Evolutionary conservation across 2,888 invertebrate genomes (phyloP), one percentile per base, ranked within the genome.

Genomic region (Homarus gammarus): DNA sequence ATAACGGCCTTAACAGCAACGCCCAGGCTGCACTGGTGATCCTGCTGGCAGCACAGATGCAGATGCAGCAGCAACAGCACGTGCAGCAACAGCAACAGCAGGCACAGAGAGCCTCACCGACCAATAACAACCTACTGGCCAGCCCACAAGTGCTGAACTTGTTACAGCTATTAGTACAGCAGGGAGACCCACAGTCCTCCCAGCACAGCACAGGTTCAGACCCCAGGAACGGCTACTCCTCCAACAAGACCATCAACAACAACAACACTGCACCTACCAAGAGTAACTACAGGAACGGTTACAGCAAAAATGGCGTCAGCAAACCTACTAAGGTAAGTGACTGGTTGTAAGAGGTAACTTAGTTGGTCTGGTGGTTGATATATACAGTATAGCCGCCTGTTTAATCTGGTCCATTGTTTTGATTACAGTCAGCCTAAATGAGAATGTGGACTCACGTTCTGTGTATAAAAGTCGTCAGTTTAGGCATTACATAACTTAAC

Each of bases 11-110:
- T 18, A 92, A 92, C 73, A 93, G 93, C 81, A 93, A 93, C 91
- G 93, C 93, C 40, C 93, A 93, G 92, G 93, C 93, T 22, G 93
- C 93, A 22, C 90, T 93, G 33, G 93, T 93, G 61, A 93, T 93
- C 51, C 92, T 93, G 5, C 92, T 94, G 33, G 93, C 93, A 6
- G 93, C 93, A 72, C 94, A 93, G 90, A 93, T 93, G 92, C 93
- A 93, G 91, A 92, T 92, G 44, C 92, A 93, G 78, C 91, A 89
- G 81, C 85, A 89, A 68, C 88, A 85, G 44, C 78, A 89, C 18
- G 56, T 85, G 44, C 78, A 89, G 49, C 49, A 81, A 27, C 70
- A 82, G 40, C 77, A 87, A n/a, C 84, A 84, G 40, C 78, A 87
- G 27, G 79, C 77, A 33, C 64, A 75, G n/a, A 44, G 61, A 44